Evolutionary conservation across 2,113 vertebrate genomes (phyloP), one percentile per base, ranked within the genome.

Genomic region (Dicerorhinus sumatrensis): DNA sequence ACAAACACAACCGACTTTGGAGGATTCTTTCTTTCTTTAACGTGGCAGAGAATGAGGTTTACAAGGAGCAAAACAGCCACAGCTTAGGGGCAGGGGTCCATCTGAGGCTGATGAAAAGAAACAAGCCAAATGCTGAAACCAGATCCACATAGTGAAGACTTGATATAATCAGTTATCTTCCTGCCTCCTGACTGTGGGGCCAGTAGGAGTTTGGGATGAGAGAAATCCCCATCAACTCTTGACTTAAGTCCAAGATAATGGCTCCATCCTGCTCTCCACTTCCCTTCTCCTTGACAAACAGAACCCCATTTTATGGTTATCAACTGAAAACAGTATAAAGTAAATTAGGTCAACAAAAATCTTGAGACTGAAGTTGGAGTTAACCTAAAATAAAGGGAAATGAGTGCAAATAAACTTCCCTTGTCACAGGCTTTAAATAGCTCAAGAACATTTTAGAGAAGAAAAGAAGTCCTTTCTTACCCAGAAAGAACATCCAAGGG

Each of bases 381-480:
- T 48, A 29, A 97, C 39, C 60, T 80, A 13, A 65, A 51, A 33
- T 67, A 70, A 97, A 33, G 46, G 75, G 33, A n/a, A 79, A 63
- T 5, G 42, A 87, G 14, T 29, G 84, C 86, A 93, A 46, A 25
- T 69, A 89, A 82, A 73, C 2, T 0, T 0, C 60, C 27, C 76
- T 69, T 90, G 69, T 77, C 83, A 46, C 36, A 83, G 81, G 83
- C 31, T 97, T 95, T 86, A 91, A 27, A 92, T 46, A 81, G 33
- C 23, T 83, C 65, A 76, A 58, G 36, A 36, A 65, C 79, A 20
- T 76, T 36, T 80, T 80, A 46, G 89, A 86, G 81, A 81, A 94
- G 84, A 36, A 87, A 94, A 97, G n/a, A 92, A 94, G 23, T 29
- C 20, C n/a, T 90, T 93, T 93, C 60, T 54, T 7, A 83, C 63